phyloP scores from a whole-genome alignment of 1,140 invertebrate species.

The Zaprionus inermis region DNA sequence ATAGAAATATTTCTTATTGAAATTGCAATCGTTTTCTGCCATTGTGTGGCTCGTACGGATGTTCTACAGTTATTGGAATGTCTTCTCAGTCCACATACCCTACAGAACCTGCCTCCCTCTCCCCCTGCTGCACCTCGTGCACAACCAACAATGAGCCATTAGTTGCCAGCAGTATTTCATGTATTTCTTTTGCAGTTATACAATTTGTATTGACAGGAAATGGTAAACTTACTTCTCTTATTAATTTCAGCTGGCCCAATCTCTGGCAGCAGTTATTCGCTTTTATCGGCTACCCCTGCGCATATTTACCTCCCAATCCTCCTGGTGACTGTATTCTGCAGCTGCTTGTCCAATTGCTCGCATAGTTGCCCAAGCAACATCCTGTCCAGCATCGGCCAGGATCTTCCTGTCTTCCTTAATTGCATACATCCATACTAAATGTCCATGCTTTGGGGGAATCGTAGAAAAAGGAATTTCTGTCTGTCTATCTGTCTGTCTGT shows the following conservation, averaged over 20 bases:
- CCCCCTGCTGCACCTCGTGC: slow-evolving; percentile 8
- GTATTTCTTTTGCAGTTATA: slow-evolving; percentile 44
- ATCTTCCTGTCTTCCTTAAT: not conserved
- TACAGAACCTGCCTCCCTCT: not conserved
- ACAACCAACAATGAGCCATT: slow-evolving; percentile 64
- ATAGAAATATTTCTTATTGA: slow-evolving; percentile 79
- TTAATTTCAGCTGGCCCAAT: slow-evolving; percentile 77
- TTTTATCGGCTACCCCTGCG: slow-evolving; percentile 1
- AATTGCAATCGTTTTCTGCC: slow-evolving; percentile 73
- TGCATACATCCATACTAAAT: not conserved
- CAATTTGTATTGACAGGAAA: slow-evolving; percentile 60
- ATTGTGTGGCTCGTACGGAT: slow-evolving; percentile 70
- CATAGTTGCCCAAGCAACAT: slow-evolving; percentile 23
- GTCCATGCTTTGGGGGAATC: too few species aligned
- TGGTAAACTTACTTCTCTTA: slow-evolving; percentile 77
- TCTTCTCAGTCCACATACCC: slow-evolving; percentile 30
- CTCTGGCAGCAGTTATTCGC: slow-evolving; percentile 45
- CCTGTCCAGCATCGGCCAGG: not conserved
- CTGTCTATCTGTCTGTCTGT: not conserved
- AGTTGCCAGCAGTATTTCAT: slow-evolving; percentile 50
- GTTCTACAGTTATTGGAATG: slow-evolving; percentile 80
- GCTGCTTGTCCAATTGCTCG: slow-evolving; percentile 30
- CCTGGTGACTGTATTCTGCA: not conserved
- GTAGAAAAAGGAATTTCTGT: too few species aligned
- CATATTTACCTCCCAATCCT: too few species aligned